phyloP scores from a whole-genome alignment of 2,888 invertebrate species.

The Tipula lateralis region DNA sequence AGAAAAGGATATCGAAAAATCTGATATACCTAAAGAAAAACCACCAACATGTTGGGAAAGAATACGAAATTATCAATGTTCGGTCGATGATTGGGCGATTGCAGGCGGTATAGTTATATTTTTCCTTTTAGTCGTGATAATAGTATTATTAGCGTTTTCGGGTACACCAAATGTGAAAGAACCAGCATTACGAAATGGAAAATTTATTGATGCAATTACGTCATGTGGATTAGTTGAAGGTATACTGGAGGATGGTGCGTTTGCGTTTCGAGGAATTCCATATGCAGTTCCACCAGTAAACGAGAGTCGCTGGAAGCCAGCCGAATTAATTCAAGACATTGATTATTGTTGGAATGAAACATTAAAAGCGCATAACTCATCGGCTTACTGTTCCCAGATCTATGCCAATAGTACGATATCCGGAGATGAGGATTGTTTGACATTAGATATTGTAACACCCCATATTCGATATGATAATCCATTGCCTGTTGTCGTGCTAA shows the following conservation, averaged over 20 bases:
- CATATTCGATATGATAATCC: slow-evolving; percentile 73
- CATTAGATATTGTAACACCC: slow-evolving; percentile 77
- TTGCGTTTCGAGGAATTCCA: slow-evolving; percentile 76
- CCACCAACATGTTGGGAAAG: slow-evolving; percentile 55
- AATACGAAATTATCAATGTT: slow-evolving; percentile 61
- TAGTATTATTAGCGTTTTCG: slow-evolving; percentile 59
- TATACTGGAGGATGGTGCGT: slow-evolving; percentile 69
- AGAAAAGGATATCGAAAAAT: slow-evolving; percentile 38
- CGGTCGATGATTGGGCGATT: slow-evolving; percentile 57
- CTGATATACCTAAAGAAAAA: slow-evolving; percentile 37
- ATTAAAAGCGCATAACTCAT: slow-evolving; percentile 60
- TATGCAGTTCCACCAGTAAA: slow-evolving; percentile 70
- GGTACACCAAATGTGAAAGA: slow-evolving; percentile 54
- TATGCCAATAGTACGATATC: slow-evolving; percentile 59
- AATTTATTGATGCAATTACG: slow-evolving; percentile 66
- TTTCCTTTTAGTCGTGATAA: slow-evolving; percentile 58
- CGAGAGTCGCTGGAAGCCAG: slow-evolving; percentile 65
- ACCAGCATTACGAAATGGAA: slow-evolving; percentile 66
- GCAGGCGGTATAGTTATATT: slow-evolving; percentile 56
- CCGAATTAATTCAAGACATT: slow-evolving; percentile 61
- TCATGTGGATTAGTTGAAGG: slow-evolving; percentile 77
- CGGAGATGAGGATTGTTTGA: slow-evolving; percentile 78
- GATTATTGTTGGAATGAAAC: slow-evolving; percentile 78
- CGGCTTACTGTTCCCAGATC: slow-evolving; percentile 66
- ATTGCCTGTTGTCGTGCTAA: slow-evolving; percentile 74